Evolutionary conservation across 2,888 invertebrate species (phyloP), one percentile per base, ranked within the genome.

Genomic region (Cistogaster globosa): DNA sequence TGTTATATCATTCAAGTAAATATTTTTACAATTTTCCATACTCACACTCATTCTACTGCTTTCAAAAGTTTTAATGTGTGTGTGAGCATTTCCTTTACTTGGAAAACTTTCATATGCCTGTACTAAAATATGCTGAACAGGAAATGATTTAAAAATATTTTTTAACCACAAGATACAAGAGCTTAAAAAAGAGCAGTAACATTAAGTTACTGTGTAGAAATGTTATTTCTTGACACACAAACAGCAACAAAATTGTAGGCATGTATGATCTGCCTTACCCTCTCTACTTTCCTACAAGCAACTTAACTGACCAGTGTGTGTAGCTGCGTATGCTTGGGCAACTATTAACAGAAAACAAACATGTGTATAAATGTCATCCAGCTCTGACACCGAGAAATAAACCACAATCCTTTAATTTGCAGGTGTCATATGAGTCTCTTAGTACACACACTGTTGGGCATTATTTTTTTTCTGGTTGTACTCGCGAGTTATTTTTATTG

Each of bases 371-470:
- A 62, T 62, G 22, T 69, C 60, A 79, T 58, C 55, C 55, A 74
- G 53, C 67, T 14, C 67, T 36, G 4, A n/a, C 26, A 74, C 53
- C 18, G 42, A 45, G 51, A 11, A 20, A 38, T 51, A 77, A 81
- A 81, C 85, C 85, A 85, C 85, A 85, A 82, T 75, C 77, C 85
- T 85, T 81, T 85, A 85, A 85, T 82, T 85, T 85, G 82, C 85
- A 85, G 82, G 85, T 85, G 85, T 85, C 78, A 85, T 85, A 82
- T 78, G 69, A 53, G 81, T 62, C 42, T 20, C 22, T 63, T 68
- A 32, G 26, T 16, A 20, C 22, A 55, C 42, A 26, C 55, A 51
- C 14, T 32, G n/a, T 48, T 58, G 18, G 22, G 16, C 0, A 32
- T 32, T 32, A 32, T 42, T 51, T n/a, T 16, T 63, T 42, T 60